Percentiles rank a stretch among this genome's conserved stretches.
phyloP scores from a whole-genome alignment of 2,113 vertebrate species.

The Atlantisia rogersi region DNA sequence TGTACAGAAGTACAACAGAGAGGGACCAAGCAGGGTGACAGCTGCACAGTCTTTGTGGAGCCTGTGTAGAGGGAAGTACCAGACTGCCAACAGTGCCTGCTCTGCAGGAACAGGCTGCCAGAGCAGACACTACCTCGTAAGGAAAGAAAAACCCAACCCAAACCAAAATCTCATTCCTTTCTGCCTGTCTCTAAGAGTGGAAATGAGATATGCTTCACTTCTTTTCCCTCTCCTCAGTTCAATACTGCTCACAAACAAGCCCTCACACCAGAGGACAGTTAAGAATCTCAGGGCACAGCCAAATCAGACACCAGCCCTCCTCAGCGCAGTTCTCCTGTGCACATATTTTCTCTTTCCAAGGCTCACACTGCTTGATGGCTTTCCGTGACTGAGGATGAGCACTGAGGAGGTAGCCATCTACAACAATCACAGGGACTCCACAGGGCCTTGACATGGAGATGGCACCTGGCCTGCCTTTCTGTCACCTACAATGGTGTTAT shows the following conservation, averaged over 20 bases:
- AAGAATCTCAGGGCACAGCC: background rate
- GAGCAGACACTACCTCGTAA: rapidly evolving
- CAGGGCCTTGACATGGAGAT: background rate
- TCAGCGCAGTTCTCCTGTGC: background rate
- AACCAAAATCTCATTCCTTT: background rate
- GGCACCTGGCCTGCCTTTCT: background rate
- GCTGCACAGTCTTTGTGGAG: background rate
- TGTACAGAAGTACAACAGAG: background rate
- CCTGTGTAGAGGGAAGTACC: background rate
- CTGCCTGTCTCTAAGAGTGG: background rate
- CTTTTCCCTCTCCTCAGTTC: background rate
- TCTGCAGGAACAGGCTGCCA: background rate
- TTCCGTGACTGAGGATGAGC: background rate
- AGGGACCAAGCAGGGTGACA: background rate
- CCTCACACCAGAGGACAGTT: background rate
- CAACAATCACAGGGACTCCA: background rate
- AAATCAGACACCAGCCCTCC: background rate
- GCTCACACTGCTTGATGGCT: background rate
- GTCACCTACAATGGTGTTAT: background rate
- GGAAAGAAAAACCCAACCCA: background rate
- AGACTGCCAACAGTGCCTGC: background rate
- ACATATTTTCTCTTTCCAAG: background rate
- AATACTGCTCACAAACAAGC: background rate
- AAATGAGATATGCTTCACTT: background rate
- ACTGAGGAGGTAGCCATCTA: background rate